Conservation (phyloP, 2,113 vertebrate species). For the Sturnira hondurensis region DNA sequence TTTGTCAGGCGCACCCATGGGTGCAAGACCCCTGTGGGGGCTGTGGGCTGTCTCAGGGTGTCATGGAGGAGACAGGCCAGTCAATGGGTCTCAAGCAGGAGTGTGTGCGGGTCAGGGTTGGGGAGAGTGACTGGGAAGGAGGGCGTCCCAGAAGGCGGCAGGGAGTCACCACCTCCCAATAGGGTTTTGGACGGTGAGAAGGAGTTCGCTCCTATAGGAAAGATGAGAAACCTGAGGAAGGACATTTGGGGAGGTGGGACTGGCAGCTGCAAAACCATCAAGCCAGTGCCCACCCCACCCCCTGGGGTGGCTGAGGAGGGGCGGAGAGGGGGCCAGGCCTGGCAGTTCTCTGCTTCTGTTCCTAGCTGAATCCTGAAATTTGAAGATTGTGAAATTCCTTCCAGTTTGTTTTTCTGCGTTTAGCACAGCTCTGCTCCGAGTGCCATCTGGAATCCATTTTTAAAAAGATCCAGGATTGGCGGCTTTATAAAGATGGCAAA, state of each 20-base stretch:
- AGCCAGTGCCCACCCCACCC: not conserved
- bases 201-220: not conserved
- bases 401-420: not conserved
- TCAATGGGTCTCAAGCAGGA: not conserved
- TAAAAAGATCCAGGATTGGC: not conserved
- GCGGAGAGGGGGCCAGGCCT: not conserved
- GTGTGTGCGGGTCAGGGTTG: not conserved
- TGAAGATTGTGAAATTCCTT: not conserved
- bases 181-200: not conserved
- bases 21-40: not conserved
- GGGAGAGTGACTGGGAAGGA: not conserved
- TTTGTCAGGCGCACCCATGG: no score
- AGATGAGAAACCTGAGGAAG: not conserved
- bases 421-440: not conserved
- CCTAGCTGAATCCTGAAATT: not conserved
- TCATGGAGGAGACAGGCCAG: not conserved
- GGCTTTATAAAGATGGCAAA: not conserved
- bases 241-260: not conserved
- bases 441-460: constrained; percentile 52
- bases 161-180: not conserved
- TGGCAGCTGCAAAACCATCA: not conserved
- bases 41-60: not conserved
- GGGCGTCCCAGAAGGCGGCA: not conserved
- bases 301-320: no score
- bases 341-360: not conserved